phyloP scores from a whole-genome alignment of 2,113 vertebrate genomes.

The Strix uralensis region DNA sequence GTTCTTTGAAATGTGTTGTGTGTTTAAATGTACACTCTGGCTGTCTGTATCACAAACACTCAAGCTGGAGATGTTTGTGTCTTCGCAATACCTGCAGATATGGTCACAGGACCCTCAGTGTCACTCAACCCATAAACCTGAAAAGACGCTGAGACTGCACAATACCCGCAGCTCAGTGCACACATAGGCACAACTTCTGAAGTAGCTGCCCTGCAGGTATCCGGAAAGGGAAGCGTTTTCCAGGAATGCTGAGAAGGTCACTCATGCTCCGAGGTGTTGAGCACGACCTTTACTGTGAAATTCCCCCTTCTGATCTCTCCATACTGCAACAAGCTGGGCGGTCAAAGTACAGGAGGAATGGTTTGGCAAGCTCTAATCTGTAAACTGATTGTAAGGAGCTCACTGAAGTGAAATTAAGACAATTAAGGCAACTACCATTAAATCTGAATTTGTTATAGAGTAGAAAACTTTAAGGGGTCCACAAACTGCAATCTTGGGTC shows the following conservation, averaged over 20 bases:
- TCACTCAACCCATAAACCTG: not conserved
- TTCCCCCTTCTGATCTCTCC: not conserved
- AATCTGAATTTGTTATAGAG: not conserved
- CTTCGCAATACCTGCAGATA: not conserved
- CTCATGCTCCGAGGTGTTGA: not conserved
- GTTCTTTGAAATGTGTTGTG: not conserved
- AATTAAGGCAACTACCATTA: not conserved
- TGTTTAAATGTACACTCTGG: not conserved
- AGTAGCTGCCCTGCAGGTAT: not conserved
- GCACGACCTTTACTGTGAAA: not conserved
- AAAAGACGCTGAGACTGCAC: not conserved
- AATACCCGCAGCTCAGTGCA: not conserved
- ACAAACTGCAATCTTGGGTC: not conserved
- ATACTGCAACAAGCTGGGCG: not conserved
- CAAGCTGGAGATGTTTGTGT: not conserved
- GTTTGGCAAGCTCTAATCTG: not conserved
- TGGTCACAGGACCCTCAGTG: not conserved
- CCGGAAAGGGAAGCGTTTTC: not conserved
- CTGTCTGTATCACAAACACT: not conserved
- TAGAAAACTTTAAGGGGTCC: not conserved
- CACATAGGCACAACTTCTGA: not conserved
- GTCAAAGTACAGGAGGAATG: not conserved
- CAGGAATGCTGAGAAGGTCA: not conserved
- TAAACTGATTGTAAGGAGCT: not conserved
- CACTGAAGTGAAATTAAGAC: not conserved